Evolutionary conservation across 1,140 invertebrate genomes (phyloP).

Genomic region (Scaptomyza hsui): DNA sequence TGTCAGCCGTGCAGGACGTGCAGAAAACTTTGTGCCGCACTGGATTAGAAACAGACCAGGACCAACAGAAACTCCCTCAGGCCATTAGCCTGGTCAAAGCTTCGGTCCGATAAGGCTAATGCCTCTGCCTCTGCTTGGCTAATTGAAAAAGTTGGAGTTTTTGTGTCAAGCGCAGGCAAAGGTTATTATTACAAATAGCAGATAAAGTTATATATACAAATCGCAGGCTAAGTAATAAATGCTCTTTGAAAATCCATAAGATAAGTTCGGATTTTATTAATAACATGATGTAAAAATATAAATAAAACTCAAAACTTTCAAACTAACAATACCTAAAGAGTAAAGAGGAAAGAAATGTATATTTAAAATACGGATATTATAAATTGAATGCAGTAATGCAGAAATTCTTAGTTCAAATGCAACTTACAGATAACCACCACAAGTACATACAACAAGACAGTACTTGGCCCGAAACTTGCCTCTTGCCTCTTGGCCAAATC

Average conservation of each 20-base stretch:
- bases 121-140: constrained; percentile 36
- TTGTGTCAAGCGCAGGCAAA: constrained; percentile 37
- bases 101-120: constrained; percentile 62
- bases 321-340: constrained; percentile 1
- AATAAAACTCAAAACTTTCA: constrained; percentile 7
- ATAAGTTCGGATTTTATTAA: no score
- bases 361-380: not conserved
- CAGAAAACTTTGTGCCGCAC: constrained; percentile 57
- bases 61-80: constrained; percentile 27
- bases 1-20: constrained; percentile 63
- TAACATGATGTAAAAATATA: no score
- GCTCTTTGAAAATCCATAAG: no score
- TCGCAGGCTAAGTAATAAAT: not conserved
- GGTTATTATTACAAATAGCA: constrained; percentile 29
- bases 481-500: constrained; percentile 46
- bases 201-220: constrained; percentile 25
- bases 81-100: constrained; percentile 48
- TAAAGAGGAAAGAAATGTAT: not conserved
- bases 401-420: not conserved
- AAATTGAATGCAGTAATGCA: not conserved
- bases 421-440: not conserved
- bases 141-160: constrained; percentile 77
- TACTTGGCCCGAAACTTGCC: not conserved
- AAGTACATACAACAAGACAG: not conserved
- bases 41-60: constrained; percentile 10